These are phyloP conservation scores for Camelus bactrianus DNA, from an alignment of 2,113 vertebrate genomes.

Conservation along the genomic window DNA sequence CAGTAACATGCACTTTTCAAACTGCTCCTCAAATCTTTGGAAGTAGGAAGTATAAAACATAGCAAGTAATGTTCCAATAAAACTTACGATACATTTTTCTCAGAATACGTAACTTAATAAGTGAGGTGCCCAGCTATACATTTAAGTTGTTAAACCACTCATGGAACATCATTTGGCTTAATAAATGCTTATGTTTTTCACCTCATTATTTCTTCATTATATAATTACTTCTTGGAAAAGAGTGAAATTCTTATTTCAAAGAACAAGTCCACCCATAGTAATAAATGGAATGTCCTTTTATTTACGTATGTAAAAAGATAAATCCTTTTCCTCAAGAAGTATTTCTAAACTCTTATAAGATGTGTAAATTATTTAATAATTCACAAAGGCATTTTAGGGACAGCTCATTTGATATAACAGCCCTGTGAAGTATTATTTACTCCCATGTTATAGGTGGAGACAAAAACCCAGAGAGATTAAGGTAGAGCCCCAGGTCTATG, in stretches of 20 bases:
- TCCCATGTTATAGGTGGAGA: background rate
- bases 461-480: background rate
- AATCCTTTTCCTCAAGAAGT: slow-evolving; percentile 19
- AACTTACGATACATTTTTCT: background rate
- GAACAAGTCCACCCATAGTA: background rate
- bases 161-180: background rate
- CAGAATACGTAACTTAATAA: background rate
- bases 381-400: slow-evolving; percentile 12
- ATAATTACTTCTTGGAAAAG: background rate
- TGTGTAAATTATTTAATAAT: background rate
- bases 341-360: background rate
- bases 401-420: background rate
- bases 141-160: background rate
- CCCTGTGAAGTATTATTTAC: slow-evolving; percentile 1
- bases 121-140: background rate
- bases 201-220: slow-evolving; percentile 9
- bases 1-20: background rate
- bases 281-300: slow-evolving; percentile 10
- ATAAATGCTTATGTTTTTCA: slow-evolving; percentile 25
- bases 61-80: background rate
- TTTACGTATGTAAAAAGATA: background rate
- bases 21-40: background rate
- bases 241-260: background rate
- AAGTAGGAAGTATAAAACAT: background rate
- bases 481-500: background rate